A percentile compares a stretch with the other conserved stretches of the same genome.
Conservation (phyloP, 2,797 vertebrate species). For the Cyprinodon diabolis region DNA sequence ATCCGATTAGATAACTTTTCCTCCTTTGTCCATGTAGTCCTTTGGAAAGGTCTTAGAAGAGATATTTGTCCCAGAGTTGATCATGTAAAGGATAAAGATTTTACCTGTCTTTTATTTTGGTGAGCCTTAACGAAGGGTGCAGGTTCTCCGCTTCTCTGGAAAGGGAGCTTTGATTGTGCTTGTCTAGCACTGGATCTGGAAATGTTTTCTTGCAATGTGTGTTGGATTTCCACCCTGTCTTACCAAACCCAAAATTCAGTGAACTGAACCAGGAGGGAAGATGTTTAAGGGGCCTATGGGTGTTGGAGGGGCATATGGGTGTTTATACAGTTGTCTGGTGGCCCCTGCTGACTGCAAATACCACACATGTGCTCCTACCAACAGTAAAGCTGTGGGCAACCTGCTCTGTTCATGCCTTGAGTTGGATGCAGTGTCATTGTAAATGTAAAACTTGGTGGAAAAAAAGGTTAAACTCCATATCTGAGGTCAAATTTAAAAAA, state of each 20-base stretch:
- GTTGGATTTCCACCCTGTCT: constrained; percentile 16
- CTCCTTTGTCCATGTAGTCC: constrained; percentile 47
- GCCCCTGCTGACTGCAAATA: constrained; percentile 29
- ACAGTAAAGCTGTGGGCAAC: constrained; percentile 12
- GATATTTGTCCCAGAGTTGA: background rate
- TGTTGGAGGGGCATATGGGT: constrained; percentile 41
- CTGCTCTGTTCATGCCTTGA: constrained; percentile 8
- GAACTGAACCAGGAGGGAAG: constrained; percentile 37
- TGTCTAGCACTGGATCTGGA: constrained; percentile 2
- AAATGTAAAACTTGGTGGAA: background rate
- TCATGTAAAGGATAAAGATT: background rate
- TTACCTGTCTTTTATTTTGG: background rate
- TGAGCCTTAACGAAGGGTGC: background rate
- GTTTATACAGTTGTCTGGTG: constrained; percentile 74
- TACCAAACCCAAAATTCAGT: constrained; percentile 29
- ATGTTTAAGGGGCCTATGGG: constrained; percentile 28
- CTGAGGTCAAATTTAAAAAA: background rate
- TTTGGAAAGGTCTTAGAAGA: constrained; percentile 6
- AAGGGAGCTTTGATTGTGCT: constrained; percentile 5
- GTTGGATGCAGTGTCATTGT: constrained; percentile 12
- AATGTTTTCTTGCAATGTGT: constrained; percentile 13
- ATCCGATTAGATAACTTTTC: constrained; percentile 50
- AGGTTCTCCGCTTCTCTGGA: constrained; percentile 15
- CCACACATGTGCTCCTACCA: constrained; percentile 49
- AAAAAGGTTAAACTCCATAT: background rate